phyloP scores from a whole-genome alignment of 1,140 invertebrate genomes.

The Contarinia nasturtii region DNA sequence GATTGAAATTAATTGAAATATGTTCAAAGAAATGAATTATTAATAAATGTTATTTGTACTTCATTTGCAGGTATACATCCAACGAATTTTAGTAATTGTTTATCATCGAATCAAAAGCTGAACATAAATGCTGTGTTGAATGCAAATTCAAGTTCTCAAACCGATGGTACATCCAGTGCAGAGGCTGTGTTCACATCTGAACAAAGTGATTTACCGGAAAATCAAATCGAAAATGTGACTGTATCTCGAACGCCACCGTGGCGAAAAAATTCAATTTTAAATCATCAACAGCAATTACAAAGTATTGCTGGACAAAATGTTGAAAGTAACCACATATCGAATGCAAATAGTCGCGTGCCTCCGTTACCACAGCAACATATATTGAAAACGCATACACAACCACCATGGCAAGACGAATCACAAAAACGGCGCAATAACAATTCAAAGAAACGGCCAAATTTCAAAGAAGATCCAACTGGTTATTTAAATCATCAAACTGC shows the following conservation, averaged over 20 bases:
- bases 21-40: no score
- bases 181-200: no score
- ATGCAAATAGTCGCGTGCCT: constrained; percentile 43
- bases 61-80: no score
- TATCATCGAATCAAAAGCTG: no score
- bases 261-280: constrained; percentile 33
- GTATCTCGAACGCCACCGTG: constrained; percentile 34
- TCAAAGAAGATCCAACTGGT: constrained; percentile 75
- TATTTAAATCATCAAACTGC: constrained; percentile 75
- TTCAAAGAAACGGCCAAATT: constrained; percentile 35
- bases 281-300: constrained; percentile 7
- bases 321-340: constrained; percentile 10
- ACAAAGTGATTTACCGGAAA: not conserved
- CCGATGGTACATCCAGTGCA: no score
- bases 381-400: constrained; percentile 9
- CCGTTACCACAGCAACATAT: constrained; percentile 41
- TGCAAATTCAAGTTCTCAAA: no score
- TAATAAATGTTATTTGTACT: no score
- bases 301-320: constrained; percentile 13
- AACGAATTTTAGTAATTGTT: no score
- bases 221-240: constrained; percentile 1
- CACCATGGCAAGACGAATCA: constrained; percentile 39
- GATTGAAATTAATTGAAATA: no score
- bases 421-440: constrained; percentile 1
- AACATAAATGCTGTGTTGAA: no score